A percentile compares a stretch with the other conserved stretches of the same genome.
phyloP scores from a whole-genome alignment of 2,113 vertebrate species.

The Larimichthys polyactis region DNA sequence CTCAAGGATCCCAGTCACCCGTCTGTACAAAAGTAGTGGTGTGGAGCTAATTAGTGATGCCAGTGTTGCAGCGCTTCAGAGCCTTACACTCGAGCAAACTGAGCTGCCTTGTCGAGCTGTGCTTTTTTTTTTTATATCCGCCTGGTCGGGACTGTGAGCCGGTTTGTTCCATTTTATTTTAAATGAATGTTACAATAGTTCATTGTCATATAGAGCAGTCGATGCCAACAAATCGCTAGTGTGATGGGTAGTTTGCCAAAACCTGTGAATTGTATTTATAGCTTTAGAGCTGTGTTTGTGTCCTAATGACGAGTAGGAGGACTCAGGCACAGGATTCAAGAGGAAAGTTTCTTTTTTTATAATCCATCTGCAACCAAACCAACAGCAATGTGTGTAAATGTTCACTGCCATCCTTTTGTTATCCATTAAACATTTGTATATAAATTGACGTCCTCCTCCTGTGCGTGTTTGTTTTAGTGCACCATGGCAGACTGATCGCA shows the following conservation, averaged over 20 bases:
- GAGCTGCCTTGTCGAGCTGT: constrained; percentile 60
- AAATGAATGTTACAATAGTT: constrained; percentile 67
- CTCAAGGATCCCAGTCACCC: constrained; percentile 64
- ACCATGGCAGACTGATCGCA: not conserved
- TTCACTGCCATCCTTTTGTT: constrained; percentile 81
- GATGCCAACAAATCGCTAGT: constrained; percentile 57
- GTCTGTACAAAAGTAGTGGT: constrained; percentile 66
- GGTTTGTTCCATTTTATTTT: constrained; percentile 63
- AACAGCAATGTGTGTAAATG: constrained; percentile 69
- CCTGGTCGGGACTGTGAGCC: constrained; percentile 48
- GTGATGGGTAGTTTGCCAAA: constrained; percentile 70
- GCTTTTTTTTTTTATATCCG: constrained; percentile 27
- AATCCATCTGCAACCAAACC: constrained; percentile 58
- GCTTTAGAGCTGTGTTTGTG: constrained; percentile 60
- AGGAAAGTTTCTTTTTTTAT: constrained; percentile 62
- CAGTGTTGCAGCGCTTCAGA: constrained; percentile 67
- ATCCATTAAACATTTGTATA: constrained; percentile 86
- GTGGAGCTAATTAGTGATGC: constrained; percentile 66
- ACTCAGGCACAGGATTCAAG: constrained; percentile 44
- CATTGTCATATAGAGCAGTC: constrained; percentile 58
- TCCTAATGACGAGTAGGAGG: constrained; percentile 51
- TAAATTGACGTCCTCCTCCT: constrained; percentile 42
- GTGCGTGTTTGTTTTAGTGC: constrained; percentile 31
- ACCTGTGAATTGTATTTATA: constrained; percentile 73
- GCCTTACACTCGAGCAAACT: constrained; percentile 68